These are phyloP conservation scores for Scrobipalpa atriplicella DNA, from an alignment of 2,888 invertebrate genomes.

Conservation along the genomic window DNA sequence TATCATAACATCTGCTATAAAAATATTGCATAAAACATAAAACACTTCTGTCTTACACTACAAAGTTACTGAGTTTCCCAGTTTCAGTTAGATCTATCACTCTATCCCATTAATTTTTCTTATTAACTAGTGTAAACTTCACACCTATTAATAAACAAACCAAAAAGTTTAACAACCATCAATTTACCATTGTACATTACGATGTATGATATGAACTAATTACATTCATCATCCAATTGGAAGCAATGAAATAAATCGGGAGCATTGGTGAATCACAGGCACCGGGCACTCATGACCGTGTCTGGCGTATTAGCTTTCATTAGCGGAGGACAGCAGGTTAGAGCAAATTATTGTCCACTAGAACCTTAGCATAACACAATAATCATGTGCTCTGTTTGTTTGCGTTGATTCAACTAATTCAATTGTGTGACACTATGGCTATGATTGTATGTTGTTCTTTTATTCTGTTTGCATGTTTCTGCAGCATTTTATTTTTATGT, in stretches of 20 bases:
- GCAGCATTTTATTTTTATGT: background rate
- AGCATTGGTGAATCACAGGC: constrained; percentile 63
- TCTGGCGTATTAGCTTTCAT: constrained; percentile 51
- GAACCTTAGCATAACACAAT: constrained; percentile 18
- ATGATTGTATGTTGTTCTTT: constrained; percentile 2
- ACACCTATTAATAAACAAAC: constrained; percentile 13
- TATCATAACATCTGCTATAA: background rate
- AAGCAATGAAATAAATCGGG: constrained; percentile 60
- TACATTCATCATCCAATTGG: constrained; percentile 66
- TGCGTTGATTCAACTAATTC: constrained; percentile 21
- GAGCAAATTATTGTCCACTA: constrained; percentile 39
- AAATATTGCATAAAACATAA: background rate
- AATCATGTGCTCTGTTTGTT: constrained; percentile 15
- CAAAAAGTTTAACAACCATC: constrained; percentile 23
- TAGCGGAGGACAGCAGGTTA: constrained; percentile 40
- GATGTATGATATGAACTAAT: constrained; percentile 46
- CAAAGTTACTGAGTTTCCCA: too few relatives aligned
- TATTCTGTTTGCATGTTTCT: constrained; percentile 2
- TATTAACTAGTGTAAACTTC: background rate
- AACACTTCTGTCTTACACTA: background rate
- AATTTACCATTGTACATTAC: constrained; percentile 33
- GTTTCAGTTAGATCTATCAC: background rate
- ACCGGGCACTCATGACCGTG: constrained; percentile 52
- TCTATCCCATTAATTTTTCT: background rate
- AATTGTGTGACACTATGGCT: constrained; percentile 15